Conservation (phyloP, 1,140 invertebrate species). For the Ganaspis sp. region DNA sequence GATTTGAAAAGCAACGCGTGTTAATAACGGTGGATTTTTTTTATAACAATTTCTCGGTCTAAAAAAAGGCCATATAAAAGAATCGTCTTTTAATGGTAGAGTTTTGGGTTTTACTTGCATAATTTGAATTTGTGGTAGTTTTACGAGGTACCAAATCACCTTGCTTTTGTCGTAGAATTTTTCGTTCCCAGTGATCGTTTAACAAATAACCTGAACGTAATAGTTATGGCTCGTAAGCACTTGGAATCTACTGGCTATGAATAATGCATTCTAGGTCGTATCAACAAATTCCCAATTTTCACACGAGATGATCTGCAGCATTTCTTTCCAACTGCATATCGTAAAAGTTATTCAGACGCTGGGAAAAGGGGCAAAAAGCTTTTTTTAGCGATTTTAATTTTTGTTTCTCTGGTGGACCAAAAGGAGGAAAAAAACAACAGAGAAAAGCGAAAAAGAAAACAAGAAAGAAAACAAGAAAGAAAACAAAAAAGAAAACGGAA, state of each 20-base stretch:
- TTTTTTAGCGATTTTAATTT: background rate
- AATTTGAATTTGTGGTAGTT: slow-evolving; percentile 9
- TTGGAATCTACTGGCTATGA: background rate
- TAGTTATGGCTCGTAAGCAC: background rate
- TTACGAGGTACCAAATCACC: background rate
- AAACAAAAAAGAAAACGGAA: no score
- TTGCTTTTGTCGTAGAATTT: background rate
- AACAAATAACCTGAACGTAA: slow-evolving; percentile 4
- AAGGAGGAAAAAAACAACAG: no score
- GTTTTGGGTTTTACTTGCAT: background rate
- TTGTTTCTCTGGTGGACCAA: background rate
- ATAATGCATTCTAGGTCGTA: background rate
- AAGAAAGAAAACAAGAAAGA: no score
- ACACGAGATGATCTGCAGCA: background rate
- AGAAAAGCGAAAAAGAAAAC: no score
- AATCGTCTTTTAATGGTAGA: background rate
- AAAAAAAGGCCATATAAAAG: background rate
- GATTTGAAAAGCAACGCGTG: no score
- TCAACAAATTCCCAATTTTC: slow-evolving; percentile 5
- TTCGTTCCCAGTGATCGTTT: background rate
- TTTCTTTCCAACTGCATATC: background rate
- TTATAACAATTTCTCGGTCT: no score
- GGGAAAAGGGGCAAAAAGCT: background rate
- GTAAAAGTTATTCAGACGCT: background rate
- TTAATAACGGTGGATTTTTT: no score